These are phyloP conservation scores for Eubasilissa splendida DNA, from an alignment of 2,888 invertebrate genomes.

Conservation along the genomic window DNA sequence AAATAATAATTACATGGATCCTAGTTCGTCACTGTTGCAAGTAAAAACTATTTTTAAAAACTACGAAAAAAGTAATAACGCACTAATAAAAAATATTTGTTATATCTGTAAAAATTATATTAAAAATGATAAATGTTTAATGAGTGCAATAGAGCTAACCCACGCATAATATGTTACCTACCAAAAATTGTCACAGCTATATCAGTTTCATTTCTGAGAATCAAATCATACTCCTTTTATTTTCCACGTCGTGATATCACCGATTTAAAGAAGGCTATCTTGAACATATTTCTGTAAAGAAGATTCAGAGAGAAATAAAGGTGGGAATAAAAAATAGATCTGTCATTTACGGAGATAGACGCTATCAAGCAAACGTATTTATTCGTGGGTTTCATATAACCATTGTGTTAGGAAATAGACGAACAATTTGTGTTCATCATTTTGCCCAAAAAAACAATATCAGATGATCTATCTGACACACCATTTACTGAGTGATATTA, in stretches of 20 bases:
- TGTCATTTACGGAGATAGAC: slow-evolving; percentile 56
- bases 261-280: slow-evolving; percentile 51
- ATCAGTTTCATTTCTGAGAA: slow-evolving; percentile 50
- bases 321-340: slow-evolving; percentile 56
- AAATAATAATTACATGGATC: no score
- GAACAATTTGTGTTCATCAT: slow-evolving; percentile 21
- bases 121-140: no score
- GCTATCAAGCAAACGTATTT: slow-evolving; percentile 57
- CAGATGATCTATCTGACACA: slow-evolving; percentile 43
- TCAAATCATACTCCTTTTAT: slow-evolving; percentile 23
- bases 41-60: no score
- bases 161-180: no score
- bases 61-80: no score
- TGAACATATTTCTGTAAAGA: slow-evolving; percentile 38
- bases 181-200: slow-evolving; percentile 15
- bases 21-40: no score
- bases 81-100: no score
- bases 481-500: slow-evolving; percentile 1
- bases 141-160: no score
- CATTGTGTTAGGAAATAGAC: slow-evolving; percentile 48
- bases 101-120: no score
- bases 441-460: slow-evolving; percentile 48
- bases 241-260: slow-evolving; percentile 20
- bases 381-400: slow-evolving; percentile 40
- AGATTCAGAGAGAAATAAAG: slow-evolving; percentile 39